Percentiles rank a stretch among this genome's conserved stretches.
phyloP scores from a whole-genome alignment of 2,888 invertebrate genomes.

The Xestoiulus laeticollis region DNA sequence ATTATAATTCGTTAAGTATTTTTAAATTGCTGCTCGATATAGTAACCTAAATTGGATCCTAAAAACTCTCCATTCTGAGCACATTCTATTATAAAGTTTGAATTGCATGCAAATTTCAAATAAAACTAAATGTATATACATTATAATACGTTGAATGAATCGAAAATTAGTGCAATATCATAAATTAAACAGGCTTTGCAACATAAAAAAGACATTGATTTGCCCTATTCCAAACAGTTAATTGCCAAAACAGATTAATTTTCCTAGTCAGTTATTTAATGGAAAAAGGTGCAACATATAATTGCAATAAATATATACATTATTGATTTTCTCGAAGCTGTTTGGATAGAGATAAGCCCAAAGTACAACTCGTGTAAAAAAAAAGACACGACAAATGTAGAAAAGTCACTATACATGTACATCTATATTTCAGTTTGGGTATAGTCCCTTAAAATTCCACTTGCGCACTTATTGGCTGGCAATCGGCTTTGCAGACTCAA shows the following conservation, averaged over 20 bases:
- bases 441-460: constrained; percentile 22
- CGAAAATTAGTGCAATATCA: no score
- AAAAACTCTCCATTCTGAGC: neutral
- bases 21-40: neutral
- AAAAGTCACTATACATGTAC: neutral
- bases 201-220: neutral
- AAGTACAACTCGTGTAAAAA: neutral
- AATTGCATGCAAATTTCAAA: neutral
- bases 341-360: neutral
- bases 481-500: neutral
- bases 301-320: neutral
- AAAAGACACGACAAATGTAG: neutral
- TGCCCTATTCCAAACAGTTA: neutral
- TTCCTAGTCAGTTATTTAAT: neutral
- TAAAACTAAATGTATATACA: no score
- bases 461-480: neutral
- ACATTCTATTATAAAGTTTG: neutral
- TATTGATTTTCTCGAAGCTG: neutral
- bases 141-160: no score
- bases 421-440: neutral
- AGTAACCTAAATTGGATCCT: neutral
- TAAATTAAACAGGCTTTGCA: neutral
- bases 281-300: neutral
- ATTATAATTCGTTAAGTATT: constrained; percentile 36
- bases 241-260: neutral